phyloP scores from a whole-genome alignment of 2,797 vertebrate genomes.

The Percopsis omiscomaycus region DNA sequence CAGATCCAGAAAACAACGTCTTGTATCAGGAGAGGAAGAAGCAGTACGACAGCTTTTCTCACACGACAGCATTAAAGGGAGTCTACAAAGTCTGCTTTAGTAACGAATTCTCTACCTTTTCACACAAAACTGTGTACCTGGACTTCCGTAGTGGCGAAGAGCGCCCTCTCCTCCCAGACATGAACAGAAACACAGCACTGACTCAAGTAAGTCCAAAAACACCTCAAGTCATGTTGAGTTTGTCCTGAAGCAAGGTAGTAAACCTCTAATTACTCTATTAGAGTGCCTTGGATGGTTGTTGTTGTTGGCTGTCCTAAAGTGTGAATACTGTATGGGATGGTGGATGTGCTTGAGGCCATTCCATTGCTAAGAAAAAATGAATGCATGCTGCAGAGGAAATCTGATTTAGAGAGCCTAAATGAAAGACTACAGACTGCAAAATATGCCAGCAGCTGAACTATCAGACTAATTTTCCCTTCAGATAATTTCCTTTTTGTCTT shows the following conservation, averaged over 20 bases:
- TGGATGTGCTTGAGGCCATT: neutral
- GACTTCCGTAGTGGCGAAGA: constrained; percentile 85
- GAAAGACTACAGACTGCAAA: no score
- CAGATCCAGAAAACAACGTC: constrained; percentile 77
- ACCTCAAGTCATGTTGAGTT: neutral
- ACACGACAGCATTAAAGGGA: constrained; percentile 76
- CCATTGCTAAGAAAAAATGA: no score
- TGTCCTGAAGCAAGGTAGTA: neutral
- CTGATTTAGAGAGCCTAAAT: no score
- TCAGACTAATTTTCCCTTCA: no score
- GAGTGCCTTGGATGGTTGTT: neutral
- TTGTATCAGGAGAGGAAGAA: constrained; percentile 87
- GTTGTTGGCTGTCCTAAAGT: neutral
- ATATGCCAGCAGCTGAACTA: no score
- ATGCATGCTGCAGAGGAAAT: no score
- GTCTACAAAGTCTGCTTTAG: constrained; percentile 89
- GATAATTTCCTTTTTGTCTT: no score
- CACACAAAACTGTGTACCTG: constrained; percentile 87
- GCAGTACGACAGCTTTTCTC: constrained; percentile 86
- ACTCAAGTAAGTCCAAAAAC: constrained; percentile 79
- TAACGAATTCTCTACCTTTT: constrained; percentile 92
- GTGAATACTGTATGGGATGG: neutral
- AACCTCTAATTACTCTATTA: neutral
- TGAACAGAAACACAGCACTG: constrained; percentile 77
- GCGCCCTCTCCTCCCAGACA: constrained; percentile 76